Evolutionary conservation across 2,113 vertebrate species (phyloP).

Genomic region (Pleuronectes platessa): DNA sequence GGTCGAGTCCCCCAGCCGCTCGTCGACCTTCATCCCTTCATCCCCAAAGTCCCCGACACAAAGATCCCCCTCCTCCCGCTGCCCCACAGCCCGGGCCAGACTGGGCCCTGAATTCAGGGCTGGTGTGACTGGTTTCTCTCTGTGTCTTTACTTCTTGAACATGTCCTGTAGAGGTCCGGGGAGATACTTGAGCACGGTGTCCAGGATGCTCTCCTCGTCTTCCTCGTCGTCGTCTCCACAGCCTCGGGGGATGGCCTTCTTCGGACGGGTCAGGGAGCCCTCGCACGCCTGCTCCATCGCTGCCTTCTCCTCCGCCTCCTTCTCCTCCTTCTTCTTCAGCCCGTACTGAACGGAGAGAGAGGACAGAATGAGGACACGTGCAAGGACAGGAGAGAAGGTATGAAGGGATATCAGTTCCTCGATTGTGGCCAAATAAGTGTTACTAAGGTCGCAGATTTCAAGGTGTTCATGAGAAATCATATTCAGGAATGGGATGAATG

Average conservation of each 20-base stretch:
- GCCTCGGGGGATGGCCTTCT: conserved; percentile 95
- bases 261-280: conserved; percentile 95
- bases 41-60: conserved; percentile 43
- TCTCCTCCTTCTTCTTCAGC: conserved; percentile 99
- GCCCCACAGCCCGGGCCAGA: conserved; percentile 63
- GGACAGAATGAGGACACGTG: background rate
- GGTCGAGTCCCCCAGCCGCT: background rate
- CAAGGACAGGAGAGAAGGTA: background rate
- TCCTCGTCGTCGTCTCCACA: conserved; percentile 96
- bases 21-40: background rate
- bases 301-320: conserved; percentile 97
- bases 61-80: conserved; percentile 39
- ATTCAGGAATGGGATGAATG: too few relatives aligned
- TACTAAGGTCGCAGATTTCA: too few relatives aligned
- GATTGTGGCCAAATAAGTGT: too few relatives aligned
- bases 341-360: conserved; percentile 83
- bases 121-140: conserved; percentile 28
- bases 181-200: conserved; percentile 98
- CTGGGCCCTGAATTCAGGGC: conserved; percentile 50
- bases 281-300: conserved; percentile 97
- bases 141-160: conserved; percentile 95
- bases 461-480: too few relatives aligned
- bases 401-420: background rate
- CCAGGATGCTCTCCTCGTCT: conserved; percentile 97
- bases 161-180: conserved; percentile 98